These are phyloP conservation scores for Drosophila jambulina DNA, from an alignment of 1,140 invertebrate species.

Conservation along the genomic window DNA sequence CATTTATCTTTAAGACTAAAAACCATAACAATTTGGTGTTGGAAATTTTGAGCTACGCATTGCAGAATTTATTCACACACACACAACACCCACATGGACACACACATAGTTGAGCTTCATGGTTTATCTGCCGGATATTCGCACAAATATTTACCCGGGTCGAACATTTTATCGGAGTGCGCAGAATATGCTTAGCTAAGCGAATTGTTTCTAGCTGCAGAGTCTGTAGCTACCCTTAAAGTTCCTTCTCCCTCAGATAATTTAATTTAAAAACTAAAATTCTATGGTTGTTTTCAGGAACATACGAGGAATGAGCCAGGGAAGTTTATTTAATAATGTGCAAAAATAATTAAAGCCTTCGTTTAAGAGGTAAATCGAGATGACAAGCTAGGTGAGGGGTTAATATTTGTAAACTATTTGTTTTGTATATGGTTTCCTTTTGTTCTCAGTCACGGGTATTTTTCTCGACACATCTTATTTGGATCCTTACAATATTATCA, in stretches of 20 bases:
- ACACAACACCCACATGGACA: constrained; percentile 27
- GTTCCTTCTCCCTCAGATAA: constrained; percentile 13
- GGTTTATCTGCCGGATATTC: constrained; percentile 64
- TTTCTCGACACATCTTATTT: no score
- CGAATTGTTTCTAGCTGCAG: constrained; percentile 14
- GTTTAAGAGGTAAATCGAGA: neutral
- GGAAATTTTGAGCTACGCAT: constrained; percentile 77
- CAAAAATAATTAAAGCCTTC: constrained; percentile 2
- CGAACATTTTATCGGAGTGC: constrained; percentile 61
- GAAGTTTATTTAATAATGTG: neutral
- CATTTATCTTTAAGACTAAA: constrained; percentile 61
- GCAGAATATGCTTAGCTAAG: constrained; percentile 59
- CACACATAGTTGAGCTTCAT: constrained; percentile 41
- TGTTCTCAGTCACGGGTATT: no score
- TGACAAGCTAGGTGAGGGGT: no score
- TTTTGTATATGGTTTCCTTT: no score
- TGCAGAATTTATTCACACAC: constrained; percentile 62
- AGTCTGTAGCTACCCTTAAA: constrained; percentile 1
- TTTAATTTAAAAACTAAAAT: constrained; percentile 22
- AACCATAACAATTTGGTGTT: constrained; percentile 77
- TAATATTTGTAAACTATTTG: neutral
- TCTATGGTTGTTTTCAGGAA: neutral
- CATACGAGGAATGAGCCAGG: neutral
- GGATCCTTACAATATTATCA: neutral
- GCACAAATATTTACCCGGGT: constrained; percentile 70